A percentile compares a stretch with the other conserved stretches of the same genome.
These are phyloP conservation scores for Eubucco bourcierii DNA, from an alignment of 2,113 vertebrate genomes.

Conservation along the genomic window DNA sequence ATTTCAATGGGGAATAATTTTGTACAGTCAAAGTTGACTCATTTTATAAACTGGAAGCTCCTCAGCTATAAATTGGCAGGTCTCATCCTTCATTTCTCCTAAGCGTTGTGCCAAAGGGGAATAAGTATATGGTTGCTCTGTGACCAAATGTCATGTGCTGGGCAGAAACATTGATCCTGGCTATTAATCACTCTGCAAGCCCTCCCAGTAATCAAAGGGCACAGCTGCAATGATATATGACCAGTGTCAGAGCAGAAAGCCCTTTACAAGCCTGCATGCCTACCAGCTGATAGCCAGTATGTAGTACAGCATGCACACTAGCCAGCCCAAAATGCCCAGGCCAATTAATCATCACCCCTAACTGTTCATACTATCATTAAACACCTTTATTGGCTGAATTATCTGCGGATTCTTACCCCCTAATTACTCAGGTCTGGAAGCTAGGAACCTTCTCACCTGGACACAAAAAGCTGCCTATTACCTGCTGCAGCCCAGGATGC, in stretches of 20 bases:
- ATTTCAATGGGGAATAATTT: slow-evolving; percentile 93
- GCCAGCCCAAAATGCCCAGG: slow-evolving; percentile 82
- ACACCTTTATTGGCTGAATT: slow-evolving; percentile 87
- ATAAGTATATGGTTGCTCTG: slow-evolving; percentile 98
- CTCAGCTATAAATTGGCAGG: slow-evolving; percentile 90
- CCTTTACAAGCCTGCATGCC: slow-evolving; percentile 88
- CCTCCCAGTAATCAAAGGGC: slow-evolving; percentile 98
- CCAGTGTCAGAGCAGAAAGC: slow-evolving; percentile 92
- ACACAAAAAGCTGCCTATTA: slow-evolving; percentile 80
- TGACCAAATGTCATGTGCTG: slow-evolving; percentile 97
- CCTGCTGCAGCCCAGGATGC: slow-evolving; percentile 70
- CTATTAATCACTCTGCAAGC: slow-evolving; percentile 98
- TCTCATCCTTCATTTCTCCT: slow-evolving; percentile 90
- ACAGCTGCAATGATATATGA: slow-evolving; percentile 95
- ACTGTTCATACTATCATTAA: slow-evolving; percentile 85
- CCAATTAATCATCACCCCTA: slow-evolving; percentile 90
- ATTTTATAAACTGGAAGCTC: slow-evolving; percentile 90
- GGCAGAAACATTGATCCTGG: slow-evolving; percentile 97
- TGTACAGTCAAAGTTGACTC: slow-evolving; percentile 90
- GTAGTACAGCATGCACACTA: slow-evolving; percentile 78
- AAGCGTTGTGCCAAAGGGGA: slow-evolving; percentile 87
- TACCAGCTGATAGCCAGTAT: slow-evolving; percentile 88
- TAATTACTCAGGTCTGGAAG: slow-evolving; percentile 83
- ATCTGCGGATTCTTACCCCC: slow-evolving; percentile 78
- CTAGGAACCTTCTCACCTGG: slow-evolving; percentile 82